Base-by-base conservation (phyloP, 2,888 invertebrate genomes). In the Pseudococcus viburni region DNA sequence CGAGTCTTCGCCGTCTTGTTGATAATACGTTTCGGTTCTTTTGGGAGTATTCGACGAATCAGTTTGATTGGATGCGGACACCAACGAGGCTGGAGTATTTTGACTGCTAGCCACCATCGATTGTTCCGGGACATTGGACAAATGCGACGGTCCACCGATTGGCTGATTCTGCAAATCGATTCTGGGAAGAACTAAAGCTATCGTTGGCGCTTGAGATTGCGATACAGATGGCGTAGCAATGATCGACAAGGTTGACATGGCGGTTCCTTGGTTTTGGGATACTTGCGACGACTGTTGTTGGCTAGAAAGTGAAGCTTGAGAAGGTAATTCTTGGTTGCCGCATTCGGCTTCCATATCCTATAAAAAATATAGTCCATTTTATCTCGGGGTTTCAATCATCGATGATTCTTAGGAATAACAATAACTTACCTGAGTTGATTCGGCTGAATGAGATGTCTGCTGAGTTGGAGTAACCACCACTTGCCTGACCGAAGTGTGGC, bases 251-350 rank as follows among this genome's bases (percentile, higher is more conserved):
- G 85, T 51, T 0, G 64, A 80, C 22, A 88, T 33, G 15, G 48
- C 73, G 7, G 42, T 39, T n/a, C 64, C 42, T 0, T 92, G 93
- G 1, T 94, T 94, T 90, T 94, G 94, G 90, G 95, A 95, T 88
- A 94, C 93, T 89, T 95, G 93, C 0, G 95, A 95, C 90, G 95
- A 93, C 0, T 94, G 94, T 93, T 95, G 93, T 86, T 93, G 93
- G 19, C 48, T 48, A 0, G 77, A 77, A n/a, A 42, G 87, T 33
- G 77, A 26, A 17, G 68, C 48, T 26, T 73, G 77, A 1, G 87
- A 51, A 0, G 64, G 33, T 89, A 93, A 83, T 77, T 90, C 89
- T 88, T 89, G 89, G 86, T 55, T 89, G 0, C 89, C 91, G 39
- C 90, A 92, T 90, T 94, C 93, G 59, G 93, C 92, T 90, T 94